Percentiles rank a stretch among this genome's conserved stretches.
These are phyloP conservation scores for Tenthredo distinguenda DNA, from an alignment of 2,888 invertebrate species.

Conservation along the genomic window DNA sequence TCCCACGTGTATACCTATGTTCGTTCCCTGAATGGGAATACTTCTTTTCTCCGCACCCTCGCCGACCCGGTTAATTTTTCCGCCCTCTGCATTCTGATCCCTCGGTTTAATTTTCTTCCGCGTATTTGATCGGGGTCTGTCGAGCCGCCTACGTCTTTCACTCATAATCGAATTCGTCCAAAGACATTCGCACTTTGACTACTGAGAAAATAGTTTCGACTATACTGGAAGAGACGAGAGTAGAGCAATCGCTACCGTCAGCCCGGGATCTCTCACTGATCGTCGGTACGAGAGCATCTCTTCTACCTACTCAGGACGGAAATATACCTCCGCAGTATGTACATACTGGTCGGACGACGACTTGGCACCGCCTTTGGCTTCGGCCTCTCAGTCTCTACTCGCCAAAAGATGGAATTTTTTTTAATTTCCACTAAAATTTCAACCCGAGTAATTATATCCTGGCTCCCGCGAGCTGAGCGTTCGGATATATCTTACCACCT, in stretches of 20 bases:
- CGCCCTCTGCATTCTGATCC: slow-evolving; percentile 4
- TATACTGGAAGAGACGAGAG: neutral
- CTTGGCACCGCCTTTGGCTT: slow-evolving; percentile 5
- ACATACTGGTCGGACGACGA: neutral
- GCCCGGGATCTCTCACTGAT: slow-evolving; percentile 27
- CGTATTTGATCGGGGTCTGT: neutral
- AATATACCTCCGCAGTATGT: slow-evolving; percentile 16
- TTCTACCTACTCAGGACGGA: slow-evolving; percentile 10
- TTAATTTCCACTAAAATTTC: neutral
- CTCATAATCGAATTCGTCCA: neutral
- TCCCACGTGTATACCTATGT: slow-evolving; percentile 25
- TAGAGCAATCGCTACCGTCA: slow-evolving; percentile 20
- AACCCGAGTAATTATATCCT: no score
- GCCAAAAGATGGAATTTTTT: neutral
- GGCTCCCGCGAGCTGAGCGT: neutral
- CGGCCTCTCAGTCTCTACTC: neutral
- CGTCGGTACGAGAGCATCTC: neutral
- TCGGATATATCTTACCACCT: neutral
- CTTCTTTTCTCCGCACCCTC: neutral
- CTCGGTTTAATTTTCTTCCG: slow-evolving; percentile 16
- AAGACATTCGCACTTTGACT: slow-evolving; percentile 15
- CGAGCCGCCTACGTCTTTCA: slow-evolving; percentile 22
- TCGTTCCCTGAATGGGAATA: neutral
- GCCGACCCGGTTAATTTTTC: neutral
- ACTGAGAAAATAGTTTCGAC: neutral